Evolutionary conservation across 2,797 vertebrate species (phyloP).

Genomic region (Rhinogobio ventralis): DNA sequence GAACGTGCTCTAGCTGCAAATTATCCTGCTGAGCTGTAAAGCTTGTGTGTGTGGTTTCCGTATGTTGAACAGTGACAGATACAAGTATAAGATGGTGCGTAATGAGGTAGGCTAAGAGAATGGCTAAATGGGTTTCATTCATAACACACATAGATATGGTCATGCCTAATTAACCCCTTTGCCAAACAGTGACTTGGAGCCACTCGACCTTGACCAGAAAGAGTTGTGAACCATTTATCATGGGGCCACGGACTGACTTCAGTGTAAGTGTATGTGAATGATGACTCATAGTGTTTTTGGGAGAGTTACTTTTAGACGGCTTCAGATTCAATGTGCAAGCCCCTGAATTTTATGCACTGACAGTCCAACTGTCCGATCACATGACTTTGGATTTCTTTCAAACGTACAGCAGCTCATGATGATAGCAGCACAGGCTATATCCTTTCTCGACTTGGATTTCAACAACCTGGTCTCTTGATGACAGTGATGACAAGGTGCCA

Average conservation of each 20-base stretch:
- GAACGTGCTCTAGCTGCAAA: slow-evolving; percentile 54
- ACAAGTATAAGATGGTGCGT: slow-evolving; percentile 32
- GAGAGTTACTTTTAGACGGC: slow-evolving; percentile 22
- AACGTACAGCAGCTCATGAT: background rate
- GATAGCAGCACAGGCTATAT: background rate
- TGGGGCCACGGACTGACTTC: slow-evolving; percentile 32
- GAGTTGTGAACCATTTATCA: slow-evolving; percentile 49
- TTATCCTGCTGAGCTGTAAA: slow-evolving; percentile 39
- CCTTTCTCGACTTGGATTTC: background rate
- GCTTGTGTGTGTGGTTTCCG: slow-evolving; percentile 30
- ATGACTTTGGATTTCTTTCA: background rate
- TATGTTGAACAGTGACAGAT: slow-evolving; percentile 51
- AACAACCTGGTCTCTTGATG: background rate
- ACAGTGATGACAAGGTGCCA: background rate
- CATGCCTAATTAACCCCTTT: slow-evolving; percentile 55
- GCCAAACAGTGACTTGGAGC: slow-evolving; percentile 39
- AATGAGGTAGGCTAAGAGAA: slow-evolving; percentile 54
- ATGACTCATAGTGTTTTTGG: slow-evolving; percentile 23
- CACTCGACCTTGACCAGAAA: slow-evolving; percentile 41
- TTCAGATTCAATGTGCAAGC: slow-evolving; percentile 1
- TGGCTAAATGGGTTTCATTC: slow-evolving; percentile 55
- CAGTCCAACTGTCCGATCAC: slow-evolving; percentile 5
- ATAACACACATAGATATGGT: slow-evolving; percentile 50
- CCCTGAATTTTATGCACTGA: slow-evolving; percentile 13
- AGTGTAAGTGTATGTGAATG: slow-evolving; percentile 34